These are phyloP conservation scores for Morone saxatilis DNA, from an alignment of 2,113 vertebrate genomes.

Conservation along the genomic window DNA sequence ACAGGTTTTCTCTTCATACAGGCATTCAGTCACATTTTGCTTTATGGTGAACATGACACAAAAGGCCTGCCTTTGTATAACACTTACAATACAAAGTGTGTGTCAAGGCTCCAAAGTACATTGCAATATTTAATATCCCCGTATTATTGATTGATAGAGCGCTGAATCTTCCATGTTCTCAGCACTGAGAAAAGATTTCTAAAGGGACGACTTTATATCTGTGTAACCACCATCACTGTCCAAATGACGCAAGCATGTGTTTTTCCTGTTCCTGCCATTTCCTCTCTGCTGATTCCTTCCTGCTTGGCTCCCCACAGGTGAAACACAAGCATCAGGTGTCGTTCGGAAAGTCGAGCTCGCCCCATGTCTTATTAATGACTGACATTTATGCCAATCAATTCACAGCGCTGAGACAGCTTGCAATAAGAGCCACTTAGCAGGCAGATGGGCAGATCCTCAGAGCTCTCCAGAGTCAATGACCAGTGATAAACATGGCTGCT, in stretches of 20 bases:
- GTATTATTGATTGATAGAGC: neutral
- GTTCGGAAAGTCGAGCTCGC: slow-evolving; percentile 78
- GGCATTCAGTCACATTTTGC: neutral
- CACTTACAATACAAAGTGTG: slow-evolving; percentile 31
- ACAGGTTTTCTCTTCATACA: slow-evolving; percentile 31
- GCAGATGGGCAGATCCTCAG: slow-evolving; percentile 63
- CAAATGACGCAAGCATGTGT: slow-evolving; percentile 34
- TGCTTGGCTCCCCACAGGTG: slow-evolving; percentile 59
- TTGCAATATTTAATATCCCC: slow-evolving; percentile 32
- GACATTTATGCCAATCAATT: slow-evolving; percentile 80
- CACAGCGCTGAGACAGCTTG: slow-evolving; percentile 61
- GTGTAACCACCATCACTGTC: neutral
- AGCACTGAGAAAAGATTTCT: neutral
- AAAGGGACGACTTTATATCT: neutral
- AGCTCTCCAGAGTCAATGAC: slow-evolving; percentile 56
- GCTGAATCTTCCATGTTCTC: neutral
- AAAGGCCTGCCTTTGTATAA: slow-evolving; percentile 50
- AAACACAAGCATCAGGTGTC: slow-evolving; percentile 74
- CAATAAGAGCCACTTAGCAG: slow-evolving; percentile 75
- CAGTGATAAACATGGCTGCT: slow-evolving; percentile 60
- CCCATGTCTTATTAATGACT: slow-evolving; percentile 83
- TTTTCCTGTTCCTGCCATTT: slow-evolving; percentile 52
- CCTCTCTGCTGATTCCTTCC: slow-evolving; percentile 60
- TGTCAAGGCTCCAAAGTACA: slow-evolving; percentile 14
- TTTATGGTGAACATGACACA: slow-evolving; percentile 36